Percentiles rank a stretch among this genome's conserved stretches.
Evolutionary conservation across 2,113 vertebrate genomes (phyloP).

Genomic region (Pelecanus crispus): DNA sequence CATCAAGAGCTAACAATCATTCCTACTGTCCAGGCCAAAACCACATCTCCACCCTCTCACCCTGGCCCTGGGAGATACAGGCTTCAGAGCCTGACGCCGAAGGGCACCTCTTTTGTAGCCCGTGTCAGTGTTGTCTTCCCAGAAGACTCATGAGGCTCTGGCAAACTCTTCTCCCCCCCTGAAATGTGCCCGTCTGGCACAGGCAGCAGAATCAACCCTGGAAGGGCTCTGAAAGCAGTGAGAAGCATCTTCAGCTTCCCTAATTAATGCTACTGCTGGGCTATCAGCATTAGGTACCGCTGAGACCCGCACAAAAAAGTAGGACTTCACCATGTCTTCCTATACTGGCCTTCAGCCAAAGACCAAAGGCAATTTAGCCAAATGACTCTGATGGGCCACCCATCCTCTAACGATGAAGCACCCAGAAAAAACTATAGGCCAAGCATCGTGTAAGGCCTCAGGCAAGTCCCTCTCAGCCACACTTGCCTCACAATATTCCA

Average conservation of each 20-base stretch:
- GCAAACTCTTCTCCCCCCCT: not conserved
- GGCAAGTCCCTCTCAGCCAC: not conserved
- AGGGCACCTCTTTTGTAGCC: not conserved
- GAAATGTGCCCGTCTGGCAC: fast-evolving
- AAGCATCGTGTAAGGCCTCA: not conserved
- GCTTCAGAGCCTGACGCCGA: not conserved
- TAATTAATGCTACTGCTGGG: not conserved
- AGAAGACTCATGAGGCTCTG: not conserved
- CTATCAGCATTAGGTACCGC: not conserved
- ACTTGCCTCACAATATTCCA: not conserved
- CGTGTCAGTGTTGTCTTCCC: not conserved
- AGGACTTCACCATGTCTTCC: not conserved
- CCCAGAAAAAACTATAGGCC: not conserved
- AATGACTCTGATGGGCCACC: not conserved
- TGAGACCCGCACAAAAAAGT: not conserved
- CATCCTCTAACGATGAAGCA: not conserved
- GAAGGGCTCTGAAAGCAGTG: not conserved
- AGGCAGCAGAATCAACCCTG: not conserved
- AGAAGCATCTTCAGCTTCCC: not conserved
- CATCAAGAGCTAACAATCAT: not conserved
- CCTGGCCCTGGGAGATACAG: not conserved
- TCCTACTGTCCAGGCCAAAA: not conserved
- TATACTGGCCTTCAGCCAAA: not conserved
- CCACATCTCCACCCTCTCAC: not conserved
- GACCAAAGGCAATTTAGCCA: not conserved